Evolutionary conservation across 2,113 vertebrate species (phyloP).

Genomic region (Chaetodon auriga): DNA sequence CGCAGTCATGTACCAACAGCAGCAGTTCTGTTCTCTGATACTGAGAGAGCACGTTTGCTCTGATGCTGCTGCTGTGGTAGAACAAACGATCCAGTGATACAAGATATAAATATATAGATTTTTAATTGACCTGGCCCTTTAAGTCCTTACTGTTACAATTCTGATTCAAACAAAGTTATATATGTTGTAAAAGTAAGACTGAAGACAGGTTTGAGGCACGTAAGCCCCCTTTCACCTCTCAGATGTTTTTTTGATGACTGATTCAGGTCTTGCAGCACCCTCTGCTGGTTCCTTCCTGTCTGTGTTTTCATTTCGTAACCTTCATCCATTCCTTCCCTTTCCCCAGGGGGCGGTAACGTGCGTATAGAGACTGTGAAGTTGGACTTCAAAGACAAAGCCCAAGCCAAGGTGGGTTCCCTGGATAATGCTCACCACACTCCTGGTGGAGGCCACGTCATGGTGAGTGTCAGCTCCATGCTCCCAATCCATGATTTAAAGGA

Average conservation of each 20-base stretch:
- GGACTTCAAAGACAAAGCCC: slow-evolving; percentile 99
- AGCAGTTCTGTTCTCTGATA: no score
- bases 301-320: not conserved
- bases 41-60: not conserved
- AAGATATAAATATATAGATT: not conserved
- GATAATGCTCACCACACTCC: slow-evolving; percentile 95
- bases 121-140: not conserved
- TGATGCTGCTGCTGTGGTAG: not conserved
- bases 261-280: slow-evolving; percentile 54
- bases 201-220: slow-evolving; percentile 1
- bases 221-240: not conserved
- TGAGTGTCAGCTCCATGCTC: slow-evolving; percentile 79
- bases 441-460: slow-evolving; percentile 91
- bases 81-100: not conserved
- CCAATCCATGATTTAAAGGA: slow-evolving; percentile 46
- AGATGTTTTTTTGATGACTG: not conserved
- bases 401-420: slow-evolving; percentile 97
- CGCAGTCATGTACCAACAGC: no score
- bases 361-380: slow-evolving; percentile 97
- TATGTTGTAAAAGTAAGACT: no score
- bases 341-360: slow-evolving; percentile 92
- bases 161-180: not conserved
- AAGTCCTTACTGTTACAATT: not conserved
- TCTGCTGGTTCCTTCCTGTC: slow-evolving; percentile 63
- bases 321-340: not conserved